Evolutionary conservation across 2,113 vertebrate genomes (phyloP).

Genomic region (Hippocampus abdominalis): DNA sequence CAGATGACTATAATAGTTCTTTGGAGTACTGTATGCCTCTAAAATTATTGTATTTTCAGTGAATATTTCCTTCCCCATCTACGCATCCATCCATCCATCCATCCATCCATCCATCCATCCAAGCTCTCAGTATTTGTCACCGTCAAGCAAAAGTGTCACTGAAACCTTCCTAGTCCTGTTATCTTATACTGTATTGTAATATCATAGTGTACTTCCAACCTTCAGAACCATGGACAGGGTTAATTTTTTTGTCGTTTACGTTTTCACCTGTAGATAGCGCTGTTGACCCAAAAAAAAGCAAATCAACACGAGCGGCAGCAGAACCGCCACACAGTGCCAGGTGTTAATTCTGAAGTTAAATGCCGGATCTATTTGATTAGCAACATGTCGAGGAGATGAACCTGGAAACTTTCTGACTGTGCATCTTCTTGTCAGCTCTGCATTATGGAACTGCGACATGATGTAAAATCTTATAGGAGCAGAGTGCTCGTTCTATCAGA

Average conservation of each 20-base stretch:
- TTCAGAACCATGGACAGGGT: conserved; percentile 80
- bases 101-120: no score
- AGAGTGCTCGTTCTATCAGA: neutral
- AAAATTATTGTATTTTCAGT: no score
- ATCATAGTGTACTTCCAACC: neutral
- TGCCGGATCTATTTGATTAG: conserved; percentile 79
- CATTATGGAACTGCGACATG: conserved; percentile 87
- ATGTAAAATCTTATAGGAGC: conserved; percentile 79
- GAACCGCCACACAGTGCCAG: conserved; percentile 60
- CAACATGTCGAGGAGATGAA: conserved; percentile 75
- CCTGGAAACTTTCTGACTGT: conserved; percentile 77
- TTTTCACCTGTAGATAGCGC: conserved; percentile 56
- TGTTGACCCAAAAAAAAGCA: conserved; percentile 15
- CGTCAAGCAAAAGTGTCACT: no score
- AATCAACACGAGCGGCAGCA: neutral
- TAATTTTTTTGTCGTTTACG: conserved; percentile 32
- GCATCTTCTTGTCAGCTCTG: conserved; percentile 80
- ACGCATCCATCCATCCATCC: no score
- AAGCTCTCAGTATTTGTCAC: no score
- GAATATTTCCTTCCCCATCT: no score
- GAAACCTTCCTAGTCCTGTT: no score
- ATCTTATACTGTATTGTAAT: neutral
- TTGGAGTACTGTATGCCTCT: no score
- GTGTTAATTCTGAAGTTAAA: conserved; percentile 87
- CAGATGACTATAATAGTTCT: no score